phyloP scores from a whole-genome alignment of 1,140 invertebrate genomes.

The Reticulitermes speratus region DNA sequence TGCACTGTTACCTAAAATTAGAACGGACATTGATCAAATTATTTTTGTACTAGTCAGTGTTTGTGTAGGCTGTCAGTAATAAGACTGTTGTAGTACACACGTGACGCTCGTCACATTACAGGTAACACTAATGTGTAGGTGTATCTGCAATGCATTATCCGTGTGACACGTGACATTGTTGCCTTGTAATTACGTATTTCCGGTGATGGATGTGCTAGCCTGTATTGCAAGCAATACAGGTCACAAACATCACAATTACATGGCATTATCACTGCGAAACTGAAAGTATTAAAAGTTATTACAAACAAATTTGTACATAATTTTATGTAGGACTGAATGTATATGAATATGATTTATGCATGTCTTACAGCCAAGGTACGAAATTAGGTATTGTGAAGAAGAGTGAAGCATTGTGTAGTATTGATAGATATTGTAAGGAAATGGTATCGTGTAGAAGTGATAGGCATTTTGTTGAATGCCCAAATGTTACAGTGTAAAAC shows the following conservation, averaged over 20 bases:
- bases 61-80: background rate
- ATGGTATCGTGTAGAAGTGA: too few relatives aligned
- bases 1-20: background rate
- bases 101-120: background rate
- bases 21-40: background rate
- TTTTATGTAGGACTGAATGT: too few relatives aligned
- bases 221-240: background rate
- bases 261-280: background rate
- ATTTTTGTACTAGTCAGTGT: background rate
- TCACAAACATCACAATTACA: background rate
- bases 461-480: too few relatives aligned
- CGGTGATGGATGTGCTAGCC: background rate
- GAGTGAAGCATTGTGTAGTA: too few relatives aligned
- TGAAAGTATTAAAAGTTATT: background rate
- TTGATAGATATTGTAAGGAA: too few relatives aligned
- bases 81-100: background rate
- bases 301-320: background rate
- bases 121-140: background rate
- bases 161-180: background rate
- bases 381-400: too few relatives aligned
- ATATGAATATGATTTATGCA: too few relatives aligned
- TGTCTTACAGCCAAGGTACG: too few relatives aligned
- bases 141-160: background rate
- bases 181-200: constrained; percentile 12
- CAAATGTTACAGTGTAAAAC: too few relatives aligned